Base-by-base conservation (phyloP, 2,888 invertebrate genomes). In the Seira sanloemensis region DNA sequence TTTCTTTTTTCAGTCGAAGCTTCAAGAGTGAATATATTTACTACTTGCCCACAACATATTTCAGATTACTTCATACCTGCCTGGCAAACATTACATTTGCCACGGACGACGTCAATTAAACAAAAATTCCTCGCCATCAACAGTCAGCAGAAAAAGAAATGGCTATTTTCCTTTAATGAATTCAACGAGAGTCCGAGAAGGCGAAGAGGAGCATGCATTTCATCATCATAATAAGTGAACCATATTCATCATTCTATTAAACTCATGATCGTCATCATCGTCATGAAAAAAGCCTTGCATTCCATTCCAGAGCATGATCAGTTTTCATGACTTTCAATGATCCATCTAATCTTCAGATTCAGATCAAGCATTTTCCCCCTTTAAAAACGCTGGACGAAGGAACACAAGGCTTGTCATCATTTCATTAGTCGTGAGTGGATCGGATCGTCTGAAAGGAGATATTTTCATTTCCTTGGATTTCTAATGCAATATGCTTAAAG, bases 231-330 rank as follows among this genome's bases (percentile, higher is more conserved):
- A 66, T 18, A 66, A 23, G 23, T 67, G 67, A 67, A 67, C 26
- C 24, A 67, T 67, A 26, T 67, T 67, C 23, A 67, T 24, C n/a
- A 66, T 24, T 37, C 37, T 37, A 37, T 37, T 37, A 37, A 37
- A 37, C 37, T 7, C 37, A 37, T 37, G 5, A 37, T 37, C 37
- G 4, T 2, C 67, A 24, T 67, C 25, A 67, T 12, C 37, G 37
- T 37, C 37, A 37, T 37, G 5, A 37, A 65, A 78, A 62, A 80
- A 58, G 18, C 54, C 24, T 67, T 50, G 68, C 75, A 81, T 81
- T 81, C 81, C 81, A 80, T 66, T 78, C 62, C 69, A 58, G 78
- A 68, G 25, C 67, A 74, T 75, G 69, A 80, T 80, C 26, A 24
- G 37, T 37, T 37, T 37, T 37, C 74, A 69, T 75, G 75, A 74